Conservation (phyloP, 1,140 invertebrate species). For the Drosophila pruinosa region DNA sequence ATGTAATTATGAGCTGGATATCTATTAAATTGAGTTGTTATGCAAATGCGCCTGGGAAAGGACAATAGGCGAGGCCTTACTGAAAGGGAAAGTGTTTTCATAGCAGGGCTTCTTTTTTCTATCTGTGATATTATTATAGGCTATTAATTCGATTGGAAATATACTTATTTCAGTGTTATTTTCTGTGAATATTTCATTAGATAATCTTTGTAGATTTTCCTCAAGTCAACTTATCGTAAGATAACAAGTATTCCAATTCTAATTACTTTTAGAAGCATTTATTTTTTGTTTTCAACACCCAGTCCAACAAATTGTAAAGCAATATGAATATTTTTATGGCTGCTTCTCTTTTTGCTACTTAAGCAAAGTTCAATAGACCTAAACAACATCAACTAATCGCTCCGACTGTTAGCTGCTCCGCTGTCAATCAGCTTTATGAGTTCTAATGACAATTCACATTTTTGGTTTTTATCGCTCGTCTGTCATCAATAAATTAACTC, state of each 20-base stretch:
- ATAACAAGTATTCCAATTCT: background rate
- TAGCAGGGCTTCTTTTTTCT: background rate
- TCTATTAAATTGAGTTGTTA: slow-evolving; percentile 42
- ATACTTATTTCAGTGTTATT: too few species aligned
- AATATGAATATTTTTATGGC: background rate
- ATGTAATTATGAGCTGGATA: slow-evolving; percentile 51
- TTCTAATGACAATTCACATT: slow-evolving; percentile 79
- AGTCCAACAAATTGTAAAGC: too few species aligned
- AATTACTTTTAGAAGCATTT: too few species aligned
- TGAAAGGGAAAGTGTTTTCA: too few species aligned
- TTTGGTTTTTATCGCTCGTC: slow-evolving; percentile 78
- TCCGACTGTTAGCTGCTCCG: slow-evolving; percentile 3
- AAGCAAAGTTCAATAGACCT: slow-evolving; percentile 9
- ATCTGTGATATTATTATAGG: background rate
- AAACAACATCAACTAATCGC: slow-evolving; percentile 38
- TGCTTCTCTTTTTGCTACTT: background rate
- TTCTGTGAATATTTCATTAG: too few species aligned
- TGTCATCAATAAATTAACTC: slow-evolving; percentile 81
- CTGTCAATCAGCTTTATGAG: slow-evolving; percentile 77
- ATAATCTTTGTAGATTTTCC: too few species aligned
- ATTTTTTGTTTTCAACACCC: too few species aligned
- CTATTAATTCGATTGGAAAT: background rate
- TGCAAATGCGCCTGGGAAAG: slow-evolving; percentile 54
- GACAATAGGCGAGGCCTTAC: background rate
- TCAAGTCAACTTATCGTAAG: too few species aligned